These are phyloP conservation scores for Gyrodactylus bullatarudis DNA, from an alignment of 1,140 invertebrate species.

Conservation along the genomic window DNA sequence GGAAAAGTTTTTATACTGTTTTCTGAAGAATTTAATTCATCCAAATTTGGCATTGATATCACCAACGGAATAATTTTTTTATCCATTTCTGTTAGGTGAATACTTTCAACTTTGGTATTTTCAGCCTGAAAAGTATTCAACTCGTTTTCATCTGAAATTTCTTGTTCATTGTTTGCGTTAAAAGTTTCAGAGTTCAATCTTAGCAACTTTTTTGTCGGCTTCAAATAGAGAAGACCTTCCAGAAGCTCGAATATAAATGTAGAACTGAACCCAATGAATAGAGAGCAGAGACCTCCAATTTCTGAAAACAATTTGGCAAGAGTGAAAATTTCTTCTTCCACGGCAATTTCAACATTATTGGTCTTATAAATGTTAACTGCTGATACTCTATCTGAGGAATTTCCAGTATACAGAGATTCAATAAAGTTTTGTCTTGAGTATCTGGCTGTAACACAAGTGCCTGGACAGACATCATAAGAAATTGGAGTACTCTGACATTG, in stretches of 20 bases:
- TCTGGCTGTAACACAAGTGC: neutral
- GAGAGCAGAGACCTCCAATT: neutral
- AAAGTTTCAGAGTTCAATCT: neutral
- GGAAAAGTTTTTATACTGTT: neutral
- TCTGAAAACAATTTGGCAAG: neutral
- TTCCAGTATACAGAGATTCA: neutral
- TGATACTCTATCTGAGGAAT: neutral
- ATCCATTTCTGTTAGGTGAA: neutral
- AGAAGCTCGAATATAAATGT: constrained; percentile 1
- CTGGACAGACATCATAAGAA: neutral
- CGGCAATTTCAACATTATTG: neutral
- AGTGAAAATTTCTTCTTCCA: constrained; percentile 3
- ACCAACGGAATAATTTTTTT: neutral
- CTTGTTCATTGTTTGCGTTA: neutral
- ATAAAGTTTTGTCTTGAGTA: constrained; percentile 1
- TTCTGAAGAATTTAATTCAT: neutral
- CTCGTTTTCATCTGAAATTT: neutral
- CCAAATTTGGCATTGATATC: neutral
- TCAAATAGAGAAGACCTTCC: neutral
- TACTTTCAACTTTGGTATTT: neutral
- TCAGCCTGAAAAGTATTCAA: neutral
- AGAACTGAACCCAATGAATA: constrained; percentile 4
- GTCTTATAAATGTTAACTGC: neutral
- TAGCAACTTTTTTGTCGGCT: neutral
- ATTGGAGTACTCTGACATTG: neutral